Conservation (phyloP, 2,888 invertebrate genomes). For the Chironomus tentans region DNA sequence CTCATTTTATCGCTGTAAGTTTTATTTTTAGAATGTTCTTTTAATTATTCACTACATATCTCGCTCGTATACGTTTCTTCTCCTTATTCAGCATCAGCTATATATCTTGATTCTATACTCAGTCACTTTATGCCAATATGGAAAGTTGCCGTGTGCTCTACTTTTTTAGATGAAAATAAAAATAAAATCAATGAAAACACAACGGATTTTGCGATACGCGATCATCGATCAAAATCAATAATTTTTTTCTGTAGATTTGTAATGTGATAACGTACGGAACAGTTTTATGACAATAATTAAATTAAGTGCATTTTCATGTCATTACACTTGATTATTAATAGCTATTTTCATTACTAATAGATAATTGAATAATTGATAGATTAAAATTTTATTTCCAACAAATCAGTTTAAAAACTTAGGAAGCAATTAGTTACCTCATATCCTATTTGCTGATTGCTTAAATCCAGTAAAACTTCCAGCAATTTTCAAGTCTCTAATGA, state of each 20-base stretch:
- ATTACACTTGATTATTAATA: not conserved
- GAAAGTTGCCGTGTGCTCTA: not conserved
- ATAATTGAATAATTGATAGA: not conserved
- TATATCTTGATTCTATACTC: not conserved
- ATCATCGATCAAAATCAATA: not conserved
- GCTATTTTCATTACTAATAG: not conserved
- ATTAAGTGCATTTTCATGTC: not conserved
- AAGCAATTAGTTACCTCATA: too few species aligned
- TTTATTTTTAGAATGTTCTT: not conserved
- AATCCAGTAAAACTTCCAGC: too few species aligned
- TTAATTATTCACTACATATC: not conserved
- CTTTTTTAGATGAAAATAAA: not conserved
- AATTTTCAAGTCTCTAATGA: too few species aligned
- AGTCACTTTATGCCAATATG: not conserved
- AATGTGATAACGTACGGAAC: not conserved
- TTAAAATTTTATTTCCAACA: not conserved
- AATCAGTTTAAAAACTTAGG: too few species aligned
- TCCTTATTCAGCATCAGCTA: not conserved
- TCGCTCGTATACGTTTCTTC: not conserved
- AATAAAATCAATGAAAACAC: not conserved
- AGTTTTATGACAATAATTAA: not conserved
- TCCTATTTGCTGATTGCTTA: too few species aligned
- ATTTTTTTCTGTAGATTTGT: not conserved
- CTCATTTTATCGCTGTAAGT: not conserved
- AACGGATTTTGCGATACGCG: not conserved